Conservation (phyloP, 2,797 vertebrate species). For the Linurgus olivaceus region DNA sequence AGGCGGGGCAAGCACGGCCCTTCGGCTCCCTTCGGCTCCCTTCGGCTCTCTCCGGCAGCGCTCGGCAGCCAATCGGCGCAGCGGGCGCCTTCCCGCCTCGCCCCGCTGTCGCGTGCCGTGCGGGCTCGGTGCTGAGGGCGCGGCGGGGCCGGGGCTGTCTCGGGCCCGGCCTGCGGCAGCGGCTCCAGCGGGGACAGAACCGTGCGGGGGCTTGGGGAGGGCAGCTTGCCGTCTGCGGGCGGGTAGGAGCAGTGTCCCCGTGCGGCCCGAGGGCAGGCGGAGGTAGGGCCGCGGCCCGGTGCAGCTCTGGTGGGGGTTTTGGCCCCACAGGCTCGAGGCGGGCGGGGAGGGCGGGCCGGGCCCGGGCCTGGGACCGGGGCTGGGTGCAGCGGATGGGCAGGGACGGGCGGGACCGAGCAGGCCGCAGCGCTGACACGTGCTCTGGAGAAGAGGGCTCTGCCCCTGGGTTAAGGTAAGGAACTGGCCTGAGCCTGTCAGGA, state of each 20-base stretch:
- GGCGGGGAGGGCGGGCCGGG: rapidly evolving
- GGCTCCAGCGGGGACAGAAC: rapidly evolving
- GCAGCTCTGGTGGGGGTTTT: rapidly evolving
- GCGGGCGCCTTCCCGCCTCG: background rate
- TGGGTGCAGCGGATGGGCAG: rapidly evolving
- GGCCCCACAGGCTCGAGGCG: rapidly evolving
- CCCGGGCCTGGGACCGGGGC: too few relatives aligned
- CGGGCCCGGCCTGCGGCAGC: rapidly evolving
- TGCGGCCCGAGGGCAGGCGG: rapidly evolving
- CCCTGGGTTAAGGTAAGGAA: rapidly evolving
- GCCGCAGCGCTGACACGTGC: rapidly evolving
- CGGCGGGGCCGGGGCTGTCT: rapidly evolving
- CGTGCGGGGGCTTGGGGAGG: too few relatives aligned
- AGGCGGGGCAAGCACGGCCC: background rate
- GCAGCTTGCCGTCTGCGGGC: rapidly evolving
- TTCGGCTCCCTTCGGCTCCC: too few relatives aligned
- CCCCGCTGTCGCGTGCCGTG: background rate
- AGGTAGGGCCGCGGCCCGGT: background rate
- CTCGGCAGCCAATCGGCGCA: background rate
- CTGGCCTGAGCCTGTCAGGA: rapidly evolving
- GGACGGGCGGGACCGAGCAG: rapidly evolving
- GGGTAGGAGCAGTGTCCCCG: background rate
- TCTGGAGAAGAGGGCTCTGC: rapidly evolving
- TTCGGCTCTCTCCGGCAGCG: background rate
- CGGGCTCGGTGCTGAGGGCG: background rate